Evolutionary conservation across 2,113 vertebrate species (phyloP), one percentile per base, ranked within the genome.

Genomic region (Platichthys stellatus): DNA sequence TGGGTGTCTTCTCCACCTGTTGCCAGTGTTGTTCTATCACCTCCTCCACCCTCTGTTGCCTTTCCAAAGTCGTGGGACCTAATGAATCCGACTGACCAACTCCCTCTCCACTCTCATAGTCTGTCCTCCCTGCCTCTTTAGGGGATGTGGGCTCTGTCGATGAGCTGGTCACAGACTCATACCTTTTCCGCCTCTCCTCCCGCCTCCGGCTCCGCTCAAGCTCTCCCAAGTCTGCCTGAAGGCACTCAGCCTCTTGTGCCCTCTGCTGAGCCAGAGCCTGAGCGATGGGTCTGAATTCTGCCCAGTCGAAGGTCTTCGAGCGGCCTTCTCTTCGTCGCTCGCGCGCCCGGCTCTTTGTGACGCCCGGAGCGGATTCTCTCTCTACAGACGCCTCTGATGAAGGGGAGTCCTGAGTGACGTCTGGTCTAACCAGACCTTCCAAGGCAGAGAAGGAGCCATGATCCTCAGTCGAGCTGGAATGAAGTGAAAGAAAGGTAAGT

Each of bases 221-320:
- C 74, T 95, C 93, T 1, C 72, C 86, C 14, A 90, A 35, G 28
- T 93, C 94, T 0, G 89, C 80, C 23, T 88, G 92, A 13, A 93
- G 84, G 63, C 82, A 76, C 75, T 95, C 92, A 0, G 90, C 88
- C 76, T 95, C 94, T 53, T 91, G 88, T 0, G 92, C 92, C 58
- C 94, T 76, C 81, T 95, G 93, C 90, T 95, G 94, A 12, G 94
- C 95, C 80, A 96, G 78, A 17, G 93, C 95, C 90, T 95, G 95
- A 26, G 94, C 94, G 7, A 95, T 94, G 23, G 95, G 94, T 26
- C 94, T 89, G 88, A 96, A 96, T 90, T 95, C 95, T 0, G 95
- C 94, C 94, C 95, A 96, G 89, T 96, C 95, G 0, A 96, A 95
- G 0, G 95, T 96, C 86, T 96, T 96, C 0, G 94, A 95, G 17